These are phyloP conservation scores for Temnothorax curvispinosus DNA, from an alignment of 1,140 invertebrate genomes.

Conservation along the genomic window DNA sequence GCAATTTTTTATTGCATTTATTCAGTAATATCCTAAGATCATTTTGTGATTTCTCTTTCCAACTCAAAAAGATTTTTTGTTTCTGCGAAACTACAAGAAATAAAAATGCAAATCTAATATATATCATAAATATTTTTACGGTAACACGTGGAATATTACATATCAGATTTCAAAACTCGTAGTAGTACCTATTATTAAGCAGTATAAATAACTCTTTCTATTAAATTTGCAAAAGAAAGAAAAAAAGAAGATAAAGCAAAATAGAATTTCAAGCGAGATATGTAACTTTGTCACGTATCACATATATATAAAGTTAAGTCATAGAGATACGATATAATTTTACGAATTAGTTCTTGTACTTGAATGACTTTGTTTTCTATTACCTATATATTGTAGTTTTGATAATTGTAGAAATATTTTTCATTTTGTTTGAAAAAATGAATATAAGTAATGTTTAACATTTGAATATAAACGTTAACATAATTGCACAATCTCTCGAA, in stretches of 20 bases:
- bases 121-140: neutral
- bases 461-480: neutral
- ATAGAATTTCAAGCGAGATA: neutral
- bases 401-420: neutral
- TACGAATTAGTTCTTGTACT: neutral
- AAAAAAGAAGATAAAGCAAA: neutral
- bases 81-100: neutral
- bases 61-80: neutral
- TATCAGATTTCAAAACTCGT: constrained; percentile 1
- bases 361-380: neutral
- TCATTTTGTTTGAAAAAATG: neutral
- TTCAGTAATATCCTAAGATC: neutral
- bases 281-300: neutral
- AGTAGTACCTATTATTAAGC: neutral
- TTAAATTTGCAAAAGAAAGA: neutral
- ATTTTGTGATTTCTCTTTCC: neutral
- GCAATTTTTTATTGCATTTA: neutral
- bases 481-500: neutral
- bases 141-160: neutral
- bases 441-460: neutral
- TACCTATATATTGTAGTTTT: neutral
- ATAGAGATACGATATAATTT: neutral
- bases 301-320: neutral
- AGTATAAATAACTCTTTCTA: neutral
- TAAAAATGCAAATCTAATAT: constrained; percentile 18